Conservation (phyloP, 2,113 vertebrate species). For the Nothocercus julius region DNA sequence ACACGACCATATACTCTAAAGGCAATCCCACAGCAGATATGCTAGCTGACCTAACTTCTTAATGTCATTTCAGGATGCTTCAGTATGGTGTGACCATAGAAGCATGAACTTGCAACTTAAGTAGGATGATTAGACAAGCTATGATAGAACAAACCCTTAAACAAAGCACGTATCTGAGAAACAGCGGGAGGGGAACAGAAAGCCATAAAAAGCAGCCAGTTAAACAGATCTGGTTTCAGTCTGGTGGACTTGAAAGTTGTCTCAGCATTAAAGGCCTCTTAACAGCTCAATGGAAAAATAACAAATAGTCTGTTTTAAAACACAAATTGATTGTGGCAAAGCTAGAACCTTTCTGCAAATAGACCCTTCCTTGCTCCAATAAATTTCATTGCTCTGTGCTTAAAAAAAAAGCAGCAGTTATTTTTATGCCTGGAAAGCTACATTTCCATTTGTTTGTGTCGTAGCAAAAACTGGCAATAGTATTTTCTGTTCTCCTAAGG, state of each 20-base stretch:
- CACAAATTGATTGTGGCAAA: background rate
- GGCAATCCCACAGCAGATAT: background rate
- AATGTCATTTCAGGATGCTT: background rate
- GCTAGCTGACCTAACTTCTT: background rate
- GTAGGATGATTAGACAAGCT: background rate
- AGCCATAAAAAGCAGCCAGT: background rate
- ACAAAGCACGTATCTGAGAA: fast-evolving
- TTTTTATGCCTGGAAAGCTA: background rate
- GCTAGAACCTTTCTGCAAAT: background rate
- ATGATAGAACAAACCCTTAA: background rate
- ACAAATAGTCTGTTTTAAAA: background rate
- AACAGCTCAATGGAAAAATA: background rate
- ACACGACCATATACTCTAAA: background rate
- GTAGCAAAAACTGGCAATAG: background rate
- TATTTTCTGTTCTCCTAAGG: background rate
- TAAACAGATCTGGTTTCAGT: background rate
- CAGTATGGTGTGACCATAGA: fast-evolving
- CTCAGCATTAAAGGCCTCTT: background rate
- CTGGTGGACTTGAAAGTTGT: background rate
- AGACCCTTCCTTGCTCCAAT: background rate
- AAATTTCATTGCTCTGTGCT: background rate
- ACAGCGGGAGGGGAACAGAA: background rate
- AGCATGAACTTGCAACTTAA: background rate
- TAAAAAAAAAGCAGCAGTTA: background rate
- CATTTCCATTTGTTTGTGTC: background rate